Evolutionary conservation across 2,113 vertebrate genomes (phyloP).

Genomic region (Pogona vitticeps): DNA sequence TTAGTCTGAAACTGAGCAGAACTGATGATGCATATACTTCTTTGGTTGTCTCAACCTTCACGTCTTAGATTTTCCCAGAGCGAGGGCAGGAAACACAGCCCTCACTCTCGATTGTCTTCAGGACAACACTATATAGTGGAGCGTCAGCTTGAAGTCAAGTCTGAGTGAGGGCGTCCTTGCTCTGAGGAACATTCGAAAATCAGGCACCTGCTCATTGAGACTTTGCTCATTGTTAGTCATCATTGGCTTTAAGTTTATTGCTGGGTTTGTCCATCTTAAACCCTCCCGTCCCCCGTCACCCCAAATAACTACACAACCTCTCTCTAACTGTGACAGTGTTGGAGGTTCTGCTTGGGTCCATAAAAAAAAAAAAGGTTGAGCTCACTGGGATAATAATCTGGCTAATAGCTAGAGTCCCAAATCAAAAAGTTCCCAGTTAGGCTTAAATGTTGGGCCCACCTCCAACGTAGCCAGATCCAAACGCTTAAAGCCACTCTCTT

Average conservation of each 20-base stretch:
- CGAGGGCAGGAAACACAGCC: neutral
- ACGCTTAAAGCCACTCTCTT: neutral
- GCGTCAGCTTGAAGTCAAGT: neutral
- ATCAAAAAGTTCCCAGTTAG: neutral
- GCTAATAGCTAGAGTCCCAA: neutral
- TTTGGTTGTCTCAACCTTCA: neutral
- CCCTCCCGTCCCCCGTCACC: neutral
- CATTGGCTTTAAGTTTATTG: neutral
- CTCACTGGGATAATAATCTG: neutral
- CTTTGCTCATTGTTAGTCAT: neutral
- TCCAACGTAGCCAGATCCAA: neutral
- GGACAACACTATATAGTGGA: neutral
- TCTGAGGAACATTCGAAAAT: neutral
- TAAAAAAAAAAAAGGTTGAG: neutral
- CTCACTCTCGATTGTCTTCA: neutral
- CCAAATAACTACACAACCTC: too few species aligned
- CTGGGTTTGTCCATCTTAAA: neutral
- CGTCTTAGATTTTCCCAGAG: neutral
- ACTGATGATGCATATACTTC: neutral
- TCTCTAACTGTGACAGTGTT: too few species aligned
- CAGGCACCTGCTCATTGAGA: neutral
- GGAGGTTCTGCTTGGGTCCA: neutral
- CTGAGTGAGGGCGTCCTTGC: neutral
- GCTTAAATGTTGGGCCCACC: too few species aligned
- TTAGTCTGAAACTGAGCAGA: too few species aligned